phyloP scores from a whole-genome alignment of 2,888 invertebrate genomes.

The Dicycla oo region DNA sequence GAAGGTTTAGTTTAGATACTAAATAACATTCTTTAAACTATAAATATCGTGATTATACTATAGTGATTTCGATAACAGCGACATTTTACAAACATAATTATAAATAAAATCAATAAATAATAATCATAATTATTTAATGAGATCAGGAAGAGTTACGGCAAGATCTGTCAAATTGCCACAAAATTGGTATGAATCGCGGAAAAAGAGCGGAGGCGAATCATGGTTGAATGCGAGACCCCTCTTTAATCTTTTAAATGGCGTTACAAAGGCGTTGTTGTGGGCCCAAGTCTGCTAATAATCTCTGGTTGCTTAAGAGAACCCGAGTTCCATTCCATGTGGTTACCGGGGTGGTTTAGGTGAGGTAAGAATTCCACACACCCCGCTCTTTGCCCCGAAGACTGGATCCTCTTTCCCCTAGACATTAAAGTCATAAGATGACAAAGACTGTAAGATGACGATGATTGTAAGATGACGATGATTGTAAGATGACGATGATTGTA shows the following conservation, averaged over 20 bases:
- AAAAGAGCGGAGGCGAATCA: neutral
- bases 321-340: neutral
- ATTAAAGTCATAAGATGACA: neutral
- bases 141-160: no score
- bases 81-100: no score
- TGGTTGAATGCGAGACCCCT: neutral
- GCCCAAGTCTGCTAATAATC: neutral
- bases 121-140: no score
- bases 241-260: neutral
- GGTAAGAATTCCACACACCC: neutral
- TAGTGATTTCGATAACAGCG: neutral
- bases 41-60: neutral
- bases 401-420: neutral
- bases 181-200: neutral
- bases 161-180: no score
- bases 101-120: neutral
- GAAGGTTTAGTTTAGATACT: constrained; percentile 18
- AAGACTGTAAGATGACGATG: neutral
- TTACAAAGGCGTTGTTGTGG: neutral
- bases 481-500: neutral
- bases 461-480: neutral
- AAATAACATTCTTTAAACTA: neutral
- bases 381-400: no score
- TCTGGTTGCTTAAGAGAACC: no score
- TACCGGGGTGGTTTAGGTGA: neutral